Evolutionary conservation across 2,888 invertebrate genomes (phyloP).

Genomic region (Penaeus monodon): DNA sequence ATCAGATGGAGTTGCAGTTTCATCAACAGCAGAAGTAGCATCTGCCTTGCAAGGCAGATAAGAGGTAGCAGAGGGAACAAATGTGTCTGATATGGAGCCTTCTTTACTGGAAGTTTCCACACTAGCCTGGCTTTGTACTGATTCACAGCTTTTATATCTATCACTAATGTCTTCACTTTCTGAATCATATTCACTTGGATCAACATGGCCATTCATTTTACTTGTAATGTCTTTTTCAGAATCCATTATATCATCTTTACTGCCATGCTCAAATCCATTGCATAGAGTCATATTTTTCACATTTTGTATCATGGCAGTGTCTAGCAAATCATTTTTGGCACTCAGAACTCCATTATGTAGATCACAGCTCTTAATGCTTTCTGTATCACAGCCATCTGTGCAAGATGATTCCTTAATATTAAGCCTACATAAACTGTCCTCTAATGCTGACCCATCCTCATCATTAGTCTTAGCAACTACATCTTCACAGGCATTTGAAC

Average conservation of each 20-base stretch:
- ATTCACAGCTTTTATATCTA: conserved; percentile 40
- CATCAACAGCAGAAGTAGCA: conserved; percentile 1
- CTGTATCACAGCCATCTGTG: conserved; percentile 50
- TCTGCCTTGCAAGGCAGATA: conserved; percentile 16
- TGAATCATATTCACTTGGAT: conserved; percentile 1
- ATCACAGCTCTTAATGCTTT: conserved; percentile 48
- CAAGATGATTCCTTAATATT: conserved; percentile 49
- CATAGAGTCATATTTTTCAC: conserved; percentile 38
- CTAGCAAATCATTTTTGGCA: conserved; percentile 46
- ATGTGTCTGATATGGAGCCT: conserved; percentile 29
- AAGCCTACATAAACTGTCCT: conserved; percentile 55
- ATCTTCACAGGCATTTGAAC: conserved; percentile 38
- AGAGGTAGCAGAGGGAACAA: conserved; percentile 47
- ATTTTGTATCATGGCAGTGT: conserved; percentile 47
- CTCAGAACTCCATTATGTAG: conserved; percentile 41
- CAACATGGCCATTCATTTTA: conserved; percentile 6
- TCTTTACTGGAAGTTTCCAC: conserved; percentile 12
- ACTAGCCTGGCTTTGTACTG: conserved; percentile 48
- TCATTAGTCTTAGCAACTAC: conserved; percentile 17
- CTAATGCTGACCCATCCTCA: conserved; percentile 36
- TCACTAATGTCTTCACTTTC: conserved; percentile 21
- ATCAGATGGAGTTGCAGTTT: neutral
- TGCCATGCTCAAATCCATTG: conserved; percentile 36
- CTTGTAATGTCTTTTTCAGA: conserved; percentile 11
- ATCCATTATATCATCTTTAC: conserved; percentile 15